A percentile compares a stretch with the other conserved stretches of the same genome.
These are phyloP conservation scores for Sinosuthora webbiana DNA, from an alignment of 2,113 vertebrate genomes.

Conservation along the genomic window DNA sequence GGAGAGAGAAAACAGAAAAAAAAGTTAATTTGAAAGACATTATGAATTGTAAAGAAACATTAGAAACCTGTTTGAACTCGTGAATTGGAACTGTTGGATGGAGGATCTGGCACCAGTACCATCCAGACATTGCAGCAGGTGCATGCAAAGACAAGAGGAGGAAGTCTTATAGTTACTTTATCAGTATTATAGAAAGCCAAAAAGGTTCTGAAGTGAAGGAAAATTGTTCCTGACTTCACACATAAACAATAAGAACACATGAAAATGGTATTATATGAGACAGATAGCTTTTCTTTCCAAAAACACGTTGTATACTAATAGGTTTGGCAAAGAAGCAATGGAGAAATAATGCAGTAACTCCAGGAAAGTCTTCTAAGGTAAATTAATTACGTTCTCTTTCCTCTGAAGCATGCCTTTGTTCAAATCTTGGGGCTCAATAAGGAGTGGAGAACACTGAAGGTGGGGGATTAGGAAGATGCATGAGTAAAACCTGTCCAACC, in stretches of 20 bases:
- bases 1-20: background rate
- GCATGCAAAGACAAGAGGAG: background rate
- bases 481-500: background rate
- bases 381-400: background rate
- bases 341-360: background rate
- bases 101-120: background rate
- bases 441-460: background rate
- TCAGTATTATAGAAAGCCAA: background rate
- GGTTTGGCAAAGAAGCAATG: background rate
- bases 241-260: background rate
- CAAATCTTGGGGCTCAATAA: background rate
- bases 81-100: background rate
- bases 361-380: background rate
- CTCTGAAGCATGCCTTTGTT: background rate
- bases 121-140: background rate
- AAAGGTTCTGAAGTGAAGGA: background rate
- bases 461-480: background rate
- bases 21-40: background rate
- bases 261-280: background rate
- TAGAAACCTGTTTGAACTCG: background rate
- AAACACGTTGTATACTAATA: fast-evolving
- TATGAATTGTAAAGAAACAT: background rate
- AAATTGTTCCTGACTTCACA: background rate
- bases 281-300: background rate
- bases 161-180: background rate